phyloP scores from a whole-genome alignment of 2,888 invertebrate genomes.

The Sphaerophoria rueppellii region DNA sequence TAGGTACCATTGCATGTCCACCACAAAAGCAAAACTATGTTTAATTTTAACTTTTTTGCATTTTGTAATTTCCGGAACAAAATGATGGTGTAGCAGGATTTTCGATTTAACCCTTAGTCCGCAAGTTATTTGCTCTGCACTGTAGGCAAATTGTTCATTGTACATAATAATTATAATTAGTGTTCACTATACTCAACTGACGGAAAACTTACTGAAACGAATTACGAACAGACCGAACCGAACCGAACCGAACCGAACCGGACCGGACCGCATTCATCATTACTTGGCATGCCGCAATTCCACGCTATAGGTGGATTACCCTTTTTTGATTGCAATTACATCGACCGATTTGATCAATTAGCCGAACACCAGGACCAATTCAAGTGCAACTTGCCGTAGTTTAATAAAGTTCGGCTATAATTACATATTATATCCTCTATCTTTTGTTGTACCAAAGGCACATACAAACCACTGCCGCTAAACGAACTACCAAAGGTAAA shows the following conservation, averaged over 20 bases:
- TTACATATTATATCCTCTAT: slow-evolving; percentile 2
- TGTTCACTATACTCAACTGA: neutral
- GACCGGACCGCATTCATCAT: slow-evolving; percentile 59
- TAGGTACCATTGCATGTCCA: neutral
- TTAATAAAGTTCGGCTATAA: neutral
- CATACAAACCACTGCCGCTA: neutral
- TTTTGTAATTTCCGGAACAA: slow-evolving; percentile 15
- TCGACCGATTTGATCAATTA: slow-evolving; percentile 64
- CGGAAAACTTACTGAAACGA: slow-evolving; percentile 1
- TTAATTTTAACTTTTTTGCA: neutral
- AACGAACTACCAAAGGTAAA: neutral
- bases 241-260: neutral
- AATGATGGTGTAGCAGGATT: neutral
- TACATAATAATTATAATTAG: neutral
- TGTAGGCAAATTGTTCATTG: slow-evolving; percentile 1
- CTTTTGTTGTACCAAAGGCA: neutral
- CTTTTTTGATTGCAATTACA: slow-evolving; percentile 54
- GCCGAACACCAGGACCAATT: slow-evolving; percentile 19
- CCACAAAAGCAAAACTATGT: neutral
- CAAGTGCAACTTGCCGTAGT: neutral
- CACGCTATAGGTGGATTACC: slow-evolving; percentile 37
- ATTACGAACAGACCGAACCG: neutral
- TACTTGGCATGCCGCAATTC: slow-evolving; percentile 45
- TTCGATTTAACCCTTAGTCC: neutral
- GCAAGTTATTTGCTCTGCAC: neutral